Base-by-base conservation (phyloP, 2,113 vertebrate species). In the Rhineura floridana region DNA sequence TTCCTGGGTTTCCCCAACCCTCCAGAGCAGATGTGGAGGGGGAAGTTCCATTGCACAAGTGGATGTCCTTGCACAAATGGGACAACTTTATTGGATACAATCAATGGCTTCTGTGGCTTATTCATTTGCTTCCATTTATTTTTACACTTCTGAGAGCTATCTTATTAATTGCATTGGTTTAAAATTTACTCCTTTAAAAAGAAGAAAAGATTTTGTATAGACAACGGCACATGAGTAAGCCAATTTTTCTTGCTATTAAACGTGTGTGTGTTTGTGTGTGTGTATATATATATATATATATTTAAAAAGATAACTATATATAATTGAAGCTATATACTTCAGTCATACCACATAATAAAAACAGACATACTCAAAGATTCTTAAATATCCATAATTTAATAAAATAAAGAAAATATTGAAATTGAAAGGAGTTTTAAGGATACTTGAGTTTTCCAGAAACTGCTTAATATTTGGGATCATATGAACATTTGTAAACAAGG, bases 41-140 rank as follows among this genome's bases (percentile, higher is more conserved):
- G 55, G 17, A 19, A 21, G 55, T 59, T 59, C 55, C 55, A 59
- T 59, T 59, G 55, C 55, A 59, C 55, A 59, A 59, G 3, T 19
- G n/a, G 21, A 19, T 59, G 55, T 59, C 55, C 55, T 59, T 59
- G 55, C 21, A 19, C 15, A 59, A 21, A 59, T 59, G 55, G 55
- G 55, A 19, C 21, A 19, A 59, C 55, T 59, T 59, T 21, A 4
- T 59, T 59, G 3, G 2, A 21, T 59, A 59, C 55, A 59, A 59
- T 19, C 55, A 13, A 59, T 59, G 3, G 15, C 23, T 73, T 11
- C 67, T 76, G 33, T 30, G 89, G 69, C 65, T 83, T 33, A 23
- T 85, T 92, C 19, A 25, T 63, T 7, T 78, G 44, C 84, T 79
- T 88, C 77, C 12, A 79, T 11, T 86, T 48, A 28, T 78, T 36